phyloP scores from a whole-genome alignment of 2,113 vertebrate genomes.

The Charadrius vociferus region DNA sequence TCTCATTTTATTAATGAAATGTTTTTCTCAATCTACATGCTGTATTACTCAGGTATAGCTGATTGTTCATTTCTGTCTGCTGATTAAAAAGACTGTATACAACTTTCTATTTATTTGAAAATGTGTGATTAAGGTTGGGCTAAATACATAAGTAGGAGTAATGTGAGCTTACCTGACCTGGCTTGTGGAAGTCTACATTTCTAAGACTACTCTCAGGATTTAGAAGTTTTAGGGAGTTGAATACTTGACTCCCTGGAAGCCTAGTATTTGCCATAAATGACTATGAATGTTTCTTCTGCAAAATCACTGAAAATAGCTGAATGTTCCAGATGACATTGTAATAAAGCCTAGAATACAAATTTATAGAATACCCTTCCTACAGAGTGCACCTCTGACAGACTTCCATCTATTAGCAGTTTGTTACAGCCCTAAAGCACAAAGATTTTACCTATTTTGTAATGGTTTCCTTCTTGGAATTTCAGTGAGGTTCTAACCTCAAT shows the following conservation, averaged over 20 bases:
- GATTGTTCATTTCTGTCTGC: neutral
- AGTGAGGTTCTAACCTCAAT: neutral
- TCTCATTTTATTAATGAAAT: neutral
- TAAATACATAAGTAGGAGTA: neutral
- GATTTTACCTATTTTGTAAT: neutral
- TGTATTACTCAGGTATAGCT: neutral
- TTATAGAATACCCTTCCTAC: neutral
- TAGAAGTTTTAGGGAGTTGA: neutral
- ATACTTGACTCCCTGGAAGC: neutral
- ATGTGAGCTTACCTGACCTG: neutral
- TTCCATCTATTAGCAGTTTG: neutral
- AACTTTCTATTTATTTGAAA: neutral
- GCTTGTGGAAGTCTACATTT: neutral
- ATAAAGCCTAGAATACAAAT: neutral
- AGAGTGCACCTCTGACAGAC: neutral
- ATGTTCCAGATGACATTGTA: neutral
- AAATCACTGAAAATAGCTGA: neutral
- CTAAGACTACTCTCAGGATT: neutral
- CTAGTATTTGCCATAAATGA: neutral
- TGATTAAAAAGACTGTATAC: neutral
- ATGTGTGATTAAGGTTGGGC: neutral
- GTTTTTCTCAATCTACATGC: neutral
- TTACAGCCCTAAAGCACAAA: neutral
- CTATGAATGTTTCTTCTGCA: neutral
- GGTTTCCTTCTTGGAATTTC: neutral